Conservation (phyloP, 2,113 vertebrate genomes). For the Etheostoma cragini region DNA sequence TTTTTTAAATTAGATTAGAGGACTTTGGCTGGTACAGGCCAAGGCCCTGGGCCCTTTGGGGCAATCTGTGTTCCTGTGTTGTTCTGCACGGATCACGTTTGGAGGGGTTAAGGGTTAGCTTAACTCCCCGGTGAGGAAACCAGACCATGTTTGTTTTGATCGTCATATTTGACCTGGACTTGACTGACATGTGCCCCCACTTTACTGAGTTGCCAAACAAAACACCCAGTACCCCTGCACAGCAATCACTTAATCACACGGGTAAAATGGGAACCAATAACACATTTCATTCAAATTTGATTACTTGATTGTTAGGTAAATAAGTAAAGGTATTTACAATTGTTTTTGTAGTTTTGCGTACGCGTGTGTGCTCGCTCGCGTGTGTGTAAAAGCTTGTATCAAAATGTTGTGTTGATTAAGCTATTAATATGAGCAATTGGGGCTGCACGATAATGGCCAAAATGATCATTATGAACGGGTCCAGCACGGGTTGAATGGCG, state of each 20-base stretch:
- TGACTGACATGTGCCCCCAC: conserved; percentile 79
- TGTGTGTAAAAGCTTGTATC: no score
- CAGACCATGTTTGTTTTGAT: conserved; percentile 79
- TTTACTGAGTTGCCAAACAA: conserved; percentile 73
- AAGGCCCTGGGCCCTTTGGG: conserved; percentile 64
- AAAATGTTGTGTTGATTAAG: neutral
- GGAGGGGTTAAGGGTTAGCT: conserved; percentile 62
- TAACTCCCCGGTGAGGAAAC: conserved; percentile 70
- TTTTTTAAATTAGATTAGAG: conserved; percentile 80
- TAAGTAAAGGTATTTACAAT: neutral
- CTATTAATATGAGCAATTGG: neutral
- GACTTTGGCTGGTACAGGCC: conserved; percentile 59
- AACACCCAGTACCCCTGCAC: conserved; percentile 55
- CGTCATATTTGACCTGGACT: conserved; percentile 74
- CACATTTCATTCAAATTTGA: conserved; percentile 47
- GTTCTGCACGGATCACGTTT: conserved; percentile 47
- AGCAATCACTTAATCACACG: conserved; percentile 63
- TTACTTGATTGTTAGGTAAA: conserved; percentile 49
- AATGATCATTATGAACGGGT: no score
- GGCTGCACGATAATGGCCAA: no score
- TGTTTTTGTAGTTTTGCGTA: neutral
- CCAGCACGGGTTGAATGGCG: no score
- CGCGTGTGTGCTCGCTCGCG: no score
- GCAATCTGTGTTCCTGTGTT: conserved; percentile 54
- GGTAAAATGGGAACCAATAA: conserved; percentile 49